Conservation (phyloP, 1,140 invertebrate genomes). For the Nebria ingens region DNA sequence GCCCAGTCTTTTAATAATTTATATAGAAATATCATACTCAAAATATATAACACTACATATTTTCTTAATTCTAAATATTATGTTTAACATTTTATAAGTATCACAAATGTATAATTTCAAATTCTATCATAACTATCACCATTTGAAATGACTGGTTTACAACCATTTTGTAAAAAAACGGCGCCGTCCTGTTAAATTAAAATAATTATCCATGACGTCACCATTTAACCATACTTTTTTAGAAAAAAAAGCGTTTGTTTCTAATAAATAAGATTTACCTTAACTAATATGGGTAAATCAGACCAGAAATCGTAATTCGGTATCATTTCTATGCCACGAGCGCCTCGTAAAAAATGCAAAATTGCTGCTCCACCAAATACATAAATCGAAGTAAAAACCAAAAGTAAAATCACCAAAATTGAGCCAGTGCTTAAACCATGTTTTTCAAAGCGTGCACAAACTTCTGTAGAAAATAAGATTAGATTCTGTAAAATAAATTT, state of each 20-base stretch:
- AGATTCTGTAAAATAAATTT: conserved; percentile 18
- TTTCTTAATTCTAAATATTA: no score
- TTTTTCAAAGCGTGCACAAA: conserved; percentile 16
- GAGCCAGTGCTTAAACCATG: conserved; percentile 25
- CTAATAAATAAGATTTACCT: no score
- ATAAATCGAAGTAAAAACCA: conserved; percentile 21
- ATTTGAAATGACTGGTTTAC: conserved; percentile 30
- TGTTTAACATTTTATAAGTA: no score
- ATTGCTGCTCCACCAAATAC: conserved; percentile 36
- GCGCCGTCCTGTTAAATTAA: conserved; percentile 36
- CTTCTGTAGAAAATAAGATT: conserved; percentile 17
- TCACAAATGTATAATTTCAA: neutral
- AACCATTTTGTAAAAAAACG: conserved; percentile 35
- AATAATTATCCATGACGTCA: neutral
- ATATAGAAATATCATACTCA: no score
- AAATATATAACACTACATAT: no score
- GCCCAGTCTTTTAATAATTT: no score
- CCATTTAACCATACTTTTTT: neutral
- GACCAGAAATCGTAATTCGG: conserved; percentile 46
- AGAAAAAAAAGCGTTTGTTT: no score
- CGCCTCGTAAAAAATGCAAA: conserved; percentile 45
- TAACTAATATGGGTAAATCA: conserved; percentile 42
- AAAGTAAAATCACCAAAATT: conserved; percentile 25
- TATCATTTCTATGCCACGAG: conserved; percentile 43
- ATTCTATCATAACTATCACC: conserved; percentile 8